Conservation (phyloP, 1,140 invertebrate genomes). For the Pseudomyrmex pallidus region DNA sequence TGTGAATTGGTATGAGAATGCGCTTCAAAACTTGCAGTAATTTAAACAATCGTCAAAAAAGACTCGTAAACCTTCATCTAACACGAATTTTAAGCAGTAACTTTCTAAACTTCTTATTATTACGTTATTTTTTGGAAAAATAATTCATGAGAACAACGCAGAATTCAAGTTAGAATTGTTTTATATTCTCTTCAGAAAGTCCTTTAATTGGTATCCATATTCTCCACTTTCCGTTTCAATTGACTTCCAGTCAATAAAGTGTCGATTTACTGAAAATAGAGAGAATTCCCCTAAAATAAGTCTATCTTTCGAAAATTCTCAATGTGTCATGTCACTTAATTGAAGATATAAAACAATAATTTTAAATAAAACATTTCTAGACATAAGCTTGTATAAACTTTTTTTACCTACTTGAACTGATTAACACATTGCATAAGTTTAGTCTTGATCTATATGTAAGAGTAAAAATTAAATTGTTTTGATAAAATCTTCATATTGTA, state of each 20-base stretch:
- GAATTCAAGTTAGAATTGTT: not conserved
- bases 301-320: not conserved
- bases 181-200: not conserved
- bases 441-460: no score
- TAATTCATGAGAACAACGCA: not conserved
- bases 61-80: not conserved
- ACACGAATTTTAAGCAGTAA: not conserved
- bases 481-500: no score
- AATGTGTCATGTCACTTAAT: slow-evolving; percentile 24
- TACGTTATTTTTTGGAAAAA: not conserved
- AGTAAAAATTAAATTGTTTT: no score
- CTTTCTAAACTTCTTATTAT: slow-evolving; percentile 8
- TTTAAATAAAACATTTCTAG: no score
- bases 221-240: slow-evolving; percentile 30
- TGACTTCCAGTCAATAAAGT: slow-evolving; percentile 41
- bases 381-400: no score
- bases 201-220: slow-evolving; percentile 3
- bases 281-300: slow-evolving; percentile 14
- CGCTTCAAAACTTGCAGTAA: slow-evolving; percentile 37
- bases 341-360: not conserved
- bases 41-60: not conserved
- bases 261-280: slow-evolving; percentile 28
- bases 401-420: no score
- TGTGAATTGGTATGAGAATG: slow-evolving; percentile 31
- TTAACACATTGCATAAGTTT: no score